Evolutionary conservation across 2,113 vertebrate species (phyloP).

Genomic region (Onychorhynchus coronatus): DNA sequence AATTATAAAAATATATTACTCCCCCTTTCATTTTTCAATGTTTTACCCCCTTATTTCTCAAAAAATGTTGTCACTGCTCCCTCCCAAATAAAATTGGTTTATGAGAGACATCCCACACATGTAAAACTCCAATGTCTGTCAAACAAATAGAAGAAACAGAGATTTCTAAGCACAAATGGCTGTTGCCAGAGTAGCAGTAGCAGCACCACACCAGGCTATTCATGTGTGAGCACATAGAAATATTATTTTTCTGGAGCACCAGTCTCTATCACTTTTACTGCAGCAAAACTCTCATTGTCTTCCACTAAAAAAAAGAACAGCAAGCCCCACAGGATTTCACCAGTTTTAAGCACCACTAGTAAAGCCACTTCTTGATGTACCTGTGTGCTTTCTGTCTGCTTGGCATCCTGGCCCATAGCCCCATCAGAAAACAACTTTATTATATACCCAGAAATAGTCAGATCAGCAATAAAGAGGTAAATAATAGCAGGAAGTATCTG

Average conservation of each 20-base stretch:
- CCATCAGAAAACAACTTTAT: not conserved
- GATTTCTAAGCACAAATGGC: not conserved
- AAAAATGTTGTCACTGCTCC: not conserved
- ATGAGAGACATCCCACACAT: not conserved
- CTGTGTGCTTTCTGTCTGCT: accelerated
- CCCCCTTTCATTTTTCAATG: not conserved
- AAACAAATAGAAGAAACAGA: not conserved
- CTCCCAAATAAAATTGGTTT: not conserved
- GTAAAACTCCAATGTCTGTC: not conserved
- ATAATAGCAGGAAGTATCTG: not conserved
- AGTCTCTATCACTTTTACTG: not conserved
- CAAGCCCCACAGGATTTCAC: not conserved
- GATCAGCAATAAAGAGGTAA: not conserved
- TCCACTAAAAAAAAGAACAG: not conserved
- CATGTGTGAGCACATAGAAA: not conserved
- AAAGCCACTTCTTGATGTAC: not conserved
- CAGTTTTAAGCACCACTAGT: not conserved
- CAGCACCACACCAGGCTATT: not conserved
- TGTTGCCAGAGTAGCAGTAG: constrained; percentile 15
- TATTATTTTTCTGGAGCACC: not conserved
- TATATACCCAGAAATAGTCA: not conserved
- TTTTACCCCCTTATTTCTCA: not conserved
- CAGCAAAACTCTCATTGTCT: not conserved
- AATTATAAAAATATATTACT: not conserved
- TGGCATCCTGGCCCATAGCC: not conserved